Evolutionary conservation across 2,113 vertebrate species (phyloP).

Genomic region (Dromiciops gliroides): DNA sequence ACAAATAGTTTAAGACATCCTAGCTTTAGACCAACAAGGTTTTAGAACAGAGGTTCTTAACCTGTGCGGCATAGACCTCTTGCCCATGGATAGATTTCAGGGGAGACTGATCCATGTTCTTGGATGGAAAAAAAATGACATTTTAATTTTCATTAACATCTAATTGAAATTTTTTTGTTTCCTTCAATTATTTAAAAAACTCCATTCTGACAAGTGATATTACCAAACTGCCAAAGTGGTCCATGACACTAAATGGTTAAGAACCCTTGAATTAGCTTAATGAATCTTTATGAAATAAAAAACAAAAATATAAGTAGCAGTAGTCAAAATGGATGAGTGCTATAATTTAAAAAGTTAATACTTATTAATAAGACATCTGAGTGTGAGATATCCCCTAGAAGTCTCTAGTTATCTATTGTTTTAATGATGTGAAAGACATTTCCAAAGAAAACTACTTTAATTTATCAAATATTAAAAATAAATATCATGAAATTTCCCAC

Average conservation of each 20-base stretch:
- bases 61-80: not conserved
- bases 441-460: not conserved
- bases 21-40: not conserved
- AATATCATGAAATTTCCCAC: not conserved
- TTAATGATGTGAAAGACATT: not conserved
- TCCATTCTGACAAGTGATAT: not conserved
- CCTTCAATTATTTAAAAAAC: too few relatives aligned
- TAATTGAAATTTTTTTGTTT: not conserved
- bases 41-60: not conserved
- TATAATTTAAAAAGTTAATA: not conserved
- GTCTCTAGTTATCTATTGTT: not conserved
- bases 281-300: not conserved
- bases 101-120: too few relatives aligned
- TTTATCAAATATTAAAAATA: not conserved
- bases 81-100: not conserved
- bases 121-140: not conserved
- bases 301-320: not conserved
- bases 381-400: not conserved
- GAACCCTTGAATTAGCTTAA: not conserved
- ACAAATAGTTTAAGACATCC: not conserved
- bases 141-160: not conserved
- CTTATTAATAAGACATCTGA: not conserved
- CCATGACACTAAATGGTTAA: not conserved
- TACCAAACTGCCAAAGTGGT: not conserved
- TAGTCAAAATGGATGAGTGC: not conserved